A percentile compares a stretch with the other conserved stretches of the same genome.
These are phyloP conservation scores for Xiphophorus maculatus DNA, from an alignment of 2,113 vertebrate genomes.

Conservation along the genomic window DNA sequence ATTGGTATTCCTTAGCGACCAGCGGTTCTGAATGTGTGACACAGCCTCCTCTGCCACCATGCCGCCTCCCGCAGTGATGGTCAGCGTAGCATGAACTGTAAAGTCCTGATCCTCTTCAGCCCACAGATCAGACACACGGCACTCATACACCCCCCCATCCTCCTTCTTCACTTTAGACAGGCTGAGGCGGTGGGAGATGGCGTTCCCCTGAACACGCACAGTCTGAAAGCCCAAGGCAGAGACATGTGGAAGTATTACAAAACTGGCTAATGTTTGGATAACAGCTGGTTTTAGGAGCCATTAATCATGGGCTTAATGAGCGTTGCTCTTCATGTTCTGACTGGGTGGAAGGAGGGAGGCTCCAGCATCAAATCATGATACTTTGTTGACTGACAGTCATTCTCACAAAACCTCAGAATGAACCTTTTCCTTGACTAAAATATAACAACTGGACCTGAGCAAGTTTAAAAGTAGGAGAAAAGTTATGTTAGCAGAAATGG, in stretches of 20 bases:
- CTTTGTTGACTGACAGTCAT: conserved; percentile 7
- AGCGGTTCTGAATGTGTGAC: conserved; percentile 90
- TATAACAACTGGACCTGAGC: neutral
- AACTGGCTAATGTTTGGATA: neutral
- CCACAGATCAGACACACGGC: conserved; percentile 91
- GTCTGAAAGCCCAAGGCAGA: conserved; percentile 77
- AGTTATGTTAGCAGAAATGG: neutral
- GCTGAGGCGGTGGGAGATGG: conserved; percentile 93
- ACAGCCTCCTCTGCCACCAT: conserved; percentile 93
- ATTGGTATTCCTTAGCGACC: conserved; percentile 81
- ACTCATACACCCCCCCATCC: conserved; percentile 93
- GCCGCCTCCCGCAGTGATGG: conserved; percentile 82
- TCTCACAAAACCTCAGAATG: conserved; percentile 1
- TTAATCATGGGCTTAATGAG: conserved; percentile 14
- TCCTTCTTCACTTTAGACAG: conserved; percentile 88
- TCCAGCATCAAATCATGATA: conserved; percentile 7
- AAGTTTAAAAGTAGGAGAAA: neutral
- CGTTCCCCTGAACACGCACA: conserved; percentile 92
- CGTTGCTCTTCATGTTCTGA: conserved; percentile 2
- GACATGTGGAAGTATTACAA: neutral
- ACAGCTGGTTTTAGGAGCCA: neutral
- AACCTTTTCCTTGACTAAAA: conserved; percentile 9
- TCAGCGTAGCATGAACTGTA: conserved; percentile 87
- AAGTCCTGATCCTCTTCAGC: conserved; percentile 90
- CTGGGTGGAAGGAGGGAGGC: neutral